Percentiles rank a stretch among this genome's conserved stretches.
Evolutionary conservation across 2,113 vertebrate genomes (phyloP).

Genomic region (Columba livia): DNA sequence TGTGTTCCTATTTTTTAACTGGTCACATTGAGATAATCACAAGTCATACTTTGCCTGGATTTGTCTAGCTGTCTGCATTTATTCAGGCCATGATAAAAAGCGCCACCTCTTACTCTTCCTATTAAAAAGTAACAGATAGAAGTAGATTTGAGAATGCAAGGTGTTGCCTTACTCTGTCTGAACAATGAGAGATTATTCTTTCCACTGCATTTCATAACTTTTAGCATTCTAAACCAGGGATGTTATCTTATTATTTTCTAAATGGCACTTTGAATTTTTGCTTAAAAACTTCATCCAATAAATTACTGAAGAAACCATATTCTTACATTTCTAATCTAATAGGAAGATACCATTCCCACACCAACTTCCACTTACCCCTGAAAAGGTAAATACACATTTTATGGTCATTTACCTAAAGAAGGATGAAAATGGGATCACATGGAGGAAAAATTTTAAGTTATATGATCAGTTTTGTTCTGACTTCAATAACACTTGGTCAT

Average conservation of each 20-base stretch:
- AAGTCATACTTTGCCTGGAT: not conserved
- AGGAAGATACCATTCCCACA: not conserved
- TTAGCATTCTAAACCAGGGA: not conserved
- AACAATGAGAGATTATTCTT: slow-evolving; percentile 2
- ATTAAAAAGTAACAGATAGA: not conserved
- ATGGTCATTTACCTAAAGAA: not conserved
- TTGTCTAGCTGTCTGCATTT: not conserved
- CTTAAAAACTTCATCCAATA: not conserved
- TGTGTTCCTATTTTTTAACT: not conserved
- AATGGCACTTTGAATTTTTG: not conserved
- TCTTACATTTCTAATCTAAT: not conserved
- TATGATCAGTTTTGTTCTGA: not conserved
- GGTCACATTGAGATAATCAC: not conserved
- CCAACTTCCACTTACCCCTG: not conserved
- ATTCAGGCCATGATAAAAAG: not conserved
- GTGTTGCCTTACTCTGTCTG: not conserved
- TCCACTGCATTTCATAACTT: not conserved
- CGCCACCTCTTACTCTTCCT: not conserved
- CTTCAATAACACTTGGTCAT: not conserved
- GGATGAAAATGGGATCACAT: not conserved
- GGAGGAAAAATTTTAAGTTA: not conserved
- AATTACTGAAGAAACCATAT: not conserved
- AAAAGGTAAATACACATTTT: not conserved
- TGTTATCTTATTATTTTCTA: not conserved
- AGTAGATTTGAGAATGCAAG: not conserved